Base-by-base conservation (phyloP, 2,888 invertebrate species). In the Ochlodes sylvanus region DNA sequence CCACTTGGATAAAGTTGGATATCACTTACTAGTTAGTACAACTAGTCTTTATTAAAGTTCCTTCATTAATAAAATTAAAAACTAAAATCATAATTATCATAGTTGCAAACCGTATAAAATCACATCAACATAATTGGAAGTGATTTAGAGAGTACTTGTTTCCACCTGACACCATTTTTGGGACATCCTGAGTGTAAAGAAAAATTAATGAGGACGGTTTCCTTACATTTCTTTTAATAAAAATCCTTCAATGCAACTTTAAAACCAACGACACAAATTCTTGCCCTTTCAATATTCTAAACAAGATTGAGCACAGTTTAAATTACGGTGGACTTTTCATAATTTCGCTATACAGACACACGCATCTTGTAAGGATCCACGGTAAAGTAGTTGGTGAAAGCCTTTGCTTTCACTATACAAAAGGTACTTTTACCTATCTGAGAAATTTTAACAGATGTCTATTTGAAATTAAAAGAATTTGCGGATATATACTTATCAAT, bases 401-500 rank as follows among this genome's bases (percentile, higher is more conserved):
- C 73, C 71, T 74, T 74, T 77, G 77, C 77, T n/a, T n/a, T n/a
- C n/a, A n/a, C n/a, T n/a, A n/a, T n/a, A n/a, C n/a, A n/a, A n/a
- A n/a, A n/a, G n/a, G n/a, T n/a, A n/a, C n/a, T n/a, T n/a, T n/a
- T n/a, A n/a, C n/a, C n/a, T n/a, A 78, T 79, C 79, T 80, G 80
- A 81, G 27, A 27, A 27, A 5, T 27, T 27, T 27, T 27, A 27
- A 27, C 27, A 27, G 27, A 27, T 5, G 27, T 4, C 2, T 27
- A 27, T 27, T 2, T 27, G 5, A 27, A 27, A 27, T 27, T 27
- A n/a, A n/a, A 80, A 76, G 76, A 77, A 74, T 76, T 67, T 75
- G 70, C 77, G 79, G 79, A 73, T 74, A 72, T 76, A 75, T 76
- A n/a, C n/a, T n/a, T n/a, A 12, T 38, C 12, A 38, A 38, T 38